Evolutionary conservation across 2,888 invertebrate genomes (phyloP).

Genomic region (Amaurobius ferox): DNA sequence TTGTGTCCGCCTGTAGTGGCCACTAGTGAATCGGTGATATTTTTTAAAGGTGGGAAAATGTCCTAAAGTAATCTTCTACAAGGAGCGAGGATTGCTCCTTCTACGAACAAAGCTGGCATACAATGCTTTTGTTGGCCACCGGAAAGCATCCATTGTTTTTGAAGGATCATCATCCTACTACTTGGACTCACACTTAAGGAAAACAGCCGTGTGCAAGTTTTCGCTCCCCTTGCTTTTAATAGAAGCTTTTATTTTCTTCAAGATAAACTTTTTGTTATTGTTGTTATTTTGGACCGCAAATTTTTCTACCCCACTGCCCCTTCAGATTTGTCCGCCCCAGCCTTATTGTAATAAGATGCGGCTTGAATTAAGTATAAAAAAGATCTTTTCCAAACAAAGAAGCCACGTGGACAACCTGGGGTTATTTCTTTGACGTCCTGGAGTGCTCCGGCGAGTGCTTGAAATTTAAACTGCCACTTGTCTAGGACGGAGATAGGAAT

Average conservation of each 20-base stretch:
- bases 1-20: constrained; percentile 15
- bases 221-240: constrained; percentile 57
- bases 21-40: constrained; percentile 47
- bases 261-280: constrained; percentile 58
- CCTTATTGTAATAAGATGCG: constrained; percentile 47
- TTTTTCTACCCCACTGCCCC: constrained; percentile 60
- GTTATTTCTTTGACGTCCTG: constrained; percentile 60
- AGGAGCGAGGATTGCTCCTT: constrained; percentile 54
- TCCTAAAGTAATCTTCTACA: constrained; percentile 57
- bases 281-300: constrained; percentile 60
- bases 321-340: constrained; percentile 44
- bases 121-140: constrained; percentile 38
- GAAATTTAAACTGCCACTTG: constrained; percentile 71
- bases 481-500: constrained; percentile 54
- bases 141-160: constrained; percentile 62
- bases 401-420: constrained; percentile 51
- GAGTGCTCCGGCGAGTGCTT: constrained; percentile 53
- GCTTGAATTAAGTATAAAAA: constrained; percentile 24
- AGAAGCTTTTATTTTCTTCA: constrained; percentile 63
- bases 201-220: constrained; percentile 65
- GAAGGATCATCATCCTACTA: constrained; percentile 63
- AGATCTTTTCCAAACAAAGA: constrained; percentile 50
- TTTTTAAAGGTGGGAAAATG: constrained; percentile 56
- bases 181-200: constrained; percentile 57
- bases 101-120: constrained; percentile 58